Evolutionary conservation across 2,888 invertebrate species (phyloP), one percentile per base, ranked within the genome.

Genomic region (Hipparchia semele): DNA sequence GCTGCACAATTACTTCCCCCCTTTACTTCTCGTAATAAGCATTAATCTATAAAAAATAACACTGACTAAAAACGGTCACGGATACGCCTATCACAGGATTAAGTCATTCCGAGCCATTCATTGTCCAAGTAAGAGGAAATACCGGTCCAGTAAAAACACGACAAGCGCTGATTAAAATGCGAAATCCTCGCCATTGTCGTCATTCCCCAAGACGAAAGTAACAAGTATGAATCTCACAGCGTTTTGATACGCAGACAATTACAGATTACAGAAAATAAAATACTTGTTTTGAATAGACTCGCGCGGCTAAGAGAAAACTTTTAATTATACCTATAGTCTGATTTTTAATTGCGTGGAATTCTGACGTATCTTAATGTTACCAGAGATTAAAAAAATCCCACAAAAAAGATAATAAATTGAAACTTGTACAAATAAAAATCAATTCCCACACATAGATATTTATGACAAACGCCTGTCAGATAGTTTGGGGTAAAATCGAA

Each of bases 61-160:
- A 51, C 45, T 9, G 53, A 61, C 61, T n/a, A 69, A 61, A 69
- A 69, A 61, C 66, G 49, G 49, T 46, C 58, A 51, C 65, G 71
- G 70, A 71, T 56, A 64, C 62, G 68, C 72, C 59, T 71, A 68
- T 62, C 70, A 65, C 73, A 67, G 73, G 73, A 74, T 74, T 68
- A 71, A 71, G 65, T 71, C 68, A 74, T 65, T 74, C 68, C 67
- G 45, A 68, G 68, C 61, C 53, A 69, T 69, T 69, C 60, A 69
- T 61, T 72, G 72, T 68, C 67, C 68, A 65, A 71, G 45, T n/a
- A 59, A 71, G 51, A 66, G 67, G 66, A 73, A 70, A 73, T 73
- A 54, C 60, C 61, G 56, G 67, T 58, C 61, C 54, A 70, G 62
- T 67, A 62, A 70, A 70, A 70, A 70, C 62, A 65, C 65, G 64